Conservation (phyloP, 92 coral and sea anemone genomes). For the Blastomussa wellsi region DNA sequence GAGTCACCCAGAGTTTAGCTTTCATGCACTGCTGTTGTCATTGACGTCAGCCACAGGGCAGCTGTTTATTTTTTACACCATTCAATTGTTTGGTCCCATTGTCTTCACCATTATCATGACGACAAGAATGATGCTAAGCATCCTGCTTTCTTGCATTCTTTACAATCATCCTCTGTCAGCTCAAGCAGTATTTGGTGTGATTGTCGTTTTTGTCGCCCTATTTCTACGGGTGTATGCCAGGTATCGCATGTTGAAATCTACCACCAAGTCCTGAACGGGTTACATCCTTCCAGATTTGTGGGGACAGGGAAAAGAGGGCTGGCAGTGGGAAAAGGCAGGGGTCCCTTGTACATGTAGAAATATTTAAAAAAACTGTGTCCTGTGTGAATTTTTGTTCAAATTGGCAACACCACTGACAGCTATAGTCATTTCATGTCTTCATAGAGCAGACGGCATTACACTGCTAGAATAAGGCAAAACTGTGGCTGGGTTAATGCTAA, state of each 20-base stretch:
- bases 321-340: background rate
- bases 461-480: no score
- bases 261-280: conserved; percentile 5
- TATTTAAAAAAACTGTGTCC: no score
- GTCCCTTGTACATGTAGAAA: no score
- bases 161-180: conserved; percentile 84
- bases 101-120: conserved; percentile 97
- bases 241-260: conserved; percentile 64
- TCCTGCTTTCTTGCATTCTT: conserved; percentile 84
- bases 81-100: conserved; percentile 92
- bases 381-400: no score
- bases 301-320: background rate
- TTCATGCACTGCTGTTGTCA: conserved; percentile 71
- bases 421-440: no score
- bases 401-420: no score
- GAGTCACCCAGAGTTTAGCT: conserved; percentile 77
- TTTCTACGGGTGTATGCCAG: conserved; percentile 86
- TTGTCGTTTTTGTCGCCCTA: conserved; percentile 84
- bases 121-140: conserved; percentile 85
- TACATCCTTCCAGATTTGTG: background rate
- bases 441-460: no score
- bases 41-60: conserved; percentile 92
- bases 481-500: no score
- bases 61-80: conserved; percentile 93
- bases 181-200: conserved; percentile 83